Evolutionary conservation across 92 coral and sea anemone species (phyloP).

Genomic region (Heteractis magnifica): DNA sequence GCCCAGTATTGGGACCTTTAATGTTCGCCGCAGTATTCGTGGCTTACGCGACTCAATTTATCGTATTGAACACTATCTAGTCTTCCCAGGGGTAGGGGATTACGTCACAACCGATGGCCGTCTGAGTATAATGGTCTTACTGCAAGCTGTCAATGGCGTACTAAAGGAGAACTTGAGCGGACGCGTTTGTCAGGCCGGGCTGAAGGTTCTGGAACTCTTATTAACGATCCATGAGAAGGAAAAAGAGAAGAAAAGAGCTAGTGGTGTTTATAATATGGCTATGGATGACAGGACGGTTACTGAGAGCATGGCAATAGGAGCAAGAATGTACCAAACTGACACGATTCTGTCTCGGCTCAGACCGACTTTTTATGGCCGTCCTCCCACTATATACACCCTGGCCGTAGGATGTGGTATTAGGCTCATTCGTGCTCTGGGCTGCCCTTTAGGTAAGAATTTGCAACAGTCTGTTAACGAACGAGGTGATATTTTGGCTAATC

Average conservation of each 20-base stretch:
- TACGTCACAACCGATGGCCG: conserved; percentile 88
- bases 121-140: conserved; percentile 72
- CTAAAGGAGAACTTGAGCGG: conserved; percentile 78
- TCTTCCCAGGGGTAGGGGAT: conserved; percentile 87
- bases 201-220: conserved; percentile 67
- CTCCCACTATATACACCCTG: conserved; percentile 72
- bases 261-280: conserved; percentile 43
- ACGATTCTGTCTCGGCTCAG: conserved; percentile 77
- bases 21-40: conserved; percentile 42
- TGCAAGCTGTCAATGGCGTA: conserved; percentile 79
- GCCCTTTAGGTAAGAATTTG: conserved; percentile 70
- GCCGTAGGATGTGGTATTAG: conserved; percentile 72
- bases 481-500: too few relatives aligned
- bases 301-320: conserved; percentile 71
- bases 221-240: conserved; percentile 60
- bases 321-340: conserved; percentile 73
- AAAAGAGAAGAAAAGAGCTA: conserved; percentile 53
- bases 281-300: conserved; percentile 80
- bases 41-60: conserved; percentile 54
- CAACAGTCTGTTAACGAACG: not conserved
- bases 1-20: conserved; percentile 3
- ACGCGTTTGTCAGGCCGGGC: conserved; percentile 68
- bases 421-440: conserved; percentile 80
- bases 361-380: conserved; percentile 78
- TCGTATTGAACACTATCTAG: conserved; percentile 71